Percentiles rank a stretch among this genome's conserved stretches.
Conservation (phyloP, 2,113 vertebrate genomes). For the Nesogale talazaci region DNA sequence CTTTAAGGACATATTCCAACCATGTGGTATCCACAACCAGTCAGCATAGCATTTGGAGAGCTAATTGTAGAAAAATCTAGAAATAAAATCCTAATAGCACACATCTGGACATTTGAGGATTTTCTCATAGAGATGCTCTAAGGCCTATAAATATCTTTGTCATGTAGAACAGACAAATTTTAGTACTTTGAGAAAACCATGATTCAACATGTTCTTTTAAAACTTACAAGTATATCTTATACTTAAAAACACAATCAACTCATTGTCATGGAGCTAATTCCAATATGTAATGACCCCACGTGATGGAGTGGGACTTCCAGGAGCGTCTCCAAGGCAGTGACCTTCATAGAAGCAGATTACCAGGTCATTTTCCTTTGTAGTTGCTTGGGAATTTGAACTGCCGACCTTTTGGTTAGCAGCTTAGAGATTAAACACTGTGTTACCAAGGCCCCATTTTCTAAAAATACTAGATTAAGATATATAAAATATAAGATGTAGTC, state of each 20-base stretch:
- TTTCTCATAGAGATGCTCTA: slow-evolving; percentile 58
- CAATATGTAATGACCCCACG: not conserved
- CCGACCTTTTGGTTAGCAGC: not conserved
- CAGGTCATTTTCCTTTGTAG: not conserved
- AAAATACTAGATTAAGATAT: slow-evolving; percentile 13
- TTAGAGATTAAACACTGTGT: not conserved
- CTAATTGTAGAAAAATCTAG: slow-evolving; percentile 73
- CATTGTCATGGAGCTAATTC: not conserved
- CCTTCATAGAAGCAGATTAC: not conserved
- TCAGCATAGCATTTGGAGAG: slow-evolving; percentile 70
- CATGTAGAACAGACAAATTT: slow-evolving; percentile 35
- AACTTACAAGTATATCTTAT: not conserved
- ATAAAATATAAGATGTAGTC: not conserved
- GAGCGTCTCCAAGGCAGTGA: not conserved
- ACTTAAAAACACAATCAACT: not conserved
- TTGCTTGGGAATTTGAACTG: not conserved
- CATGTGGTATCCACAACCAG: slow-evolving; percentile 75
- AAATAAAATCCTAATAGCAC: slow-evolving; percentile 63
- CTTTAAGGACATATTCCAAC: slow-evolving; percentile 61
- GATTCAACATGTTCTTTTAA: slow-evolving; percentile 12
- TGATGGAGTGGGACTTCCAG: not conserved
- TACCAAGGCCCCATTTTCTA: not conserved
- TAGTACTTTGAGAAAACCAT: slow-evolving; percentile 37
- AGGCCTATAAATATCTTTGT: slow-evolving; percentile 49
- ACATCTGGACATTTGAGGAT: slow-evolving; percentile 68